Conservation (phyloP, 2,113 vertebrate genomes). For the Illadopsis cleaveri region DNA sequence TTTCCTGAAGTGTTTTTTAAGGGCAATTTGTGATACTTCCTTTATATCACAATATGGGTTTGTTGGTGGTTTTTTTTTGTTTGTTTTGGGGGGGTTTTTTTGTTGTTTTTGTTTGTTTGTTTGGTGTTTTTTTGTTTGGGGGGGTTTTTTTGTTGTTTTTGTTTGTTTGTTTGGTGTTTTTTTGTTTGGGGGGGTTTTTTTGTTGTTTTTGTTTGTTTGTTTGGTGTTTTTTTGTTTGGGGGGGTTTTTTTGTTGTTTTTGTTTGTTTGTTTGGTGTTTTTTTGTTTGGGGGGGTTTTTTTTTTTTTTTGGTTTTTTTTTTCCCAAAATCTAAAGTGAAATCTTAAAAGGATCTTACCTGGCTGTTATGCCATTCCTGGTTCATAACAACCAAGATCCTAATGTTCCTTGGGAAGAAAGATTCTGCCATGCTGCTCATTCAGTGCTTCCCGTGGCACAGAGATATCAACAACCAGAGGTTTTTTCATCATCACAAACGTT, state of each 20-base stretch:
- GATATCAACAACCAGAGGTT: neutral
- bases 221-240: too few species aligned
- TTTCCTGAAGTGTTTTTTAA: neutral
- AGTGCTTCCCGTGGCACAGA: neutral
- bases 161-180: too few species aligned
- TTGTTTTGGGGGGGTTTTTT: too few species aligned
- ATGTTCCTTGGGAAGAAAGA: neutral
- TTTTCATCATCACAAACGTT: neutral
- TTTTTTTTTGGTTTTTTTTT: neutral
- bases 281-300: too few species aligned
- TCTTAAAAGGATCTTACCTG: neutral
- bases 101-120: too few species aligned
- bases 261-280: too few species aligned
- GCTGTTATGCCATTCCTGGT: neutral
- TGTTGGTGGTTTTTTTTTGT: too few species aligned
- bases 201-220: too few species aligned
- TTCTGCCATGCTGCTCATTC: neutral
- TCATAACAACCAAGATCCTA: neutral
- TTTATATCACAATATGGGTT: neutral
- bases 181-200: too few species aligned
- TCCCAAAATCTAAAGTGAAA: neutral
- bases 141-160: too few species aligned
- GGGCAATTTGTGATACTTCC: neutral
- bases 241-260: too few species aligned
- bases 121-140: too few species aligned